phyloP scores from a whole-genome alignment of 2,888 invertebrate species.

The Harmothoe impar region DNA sequence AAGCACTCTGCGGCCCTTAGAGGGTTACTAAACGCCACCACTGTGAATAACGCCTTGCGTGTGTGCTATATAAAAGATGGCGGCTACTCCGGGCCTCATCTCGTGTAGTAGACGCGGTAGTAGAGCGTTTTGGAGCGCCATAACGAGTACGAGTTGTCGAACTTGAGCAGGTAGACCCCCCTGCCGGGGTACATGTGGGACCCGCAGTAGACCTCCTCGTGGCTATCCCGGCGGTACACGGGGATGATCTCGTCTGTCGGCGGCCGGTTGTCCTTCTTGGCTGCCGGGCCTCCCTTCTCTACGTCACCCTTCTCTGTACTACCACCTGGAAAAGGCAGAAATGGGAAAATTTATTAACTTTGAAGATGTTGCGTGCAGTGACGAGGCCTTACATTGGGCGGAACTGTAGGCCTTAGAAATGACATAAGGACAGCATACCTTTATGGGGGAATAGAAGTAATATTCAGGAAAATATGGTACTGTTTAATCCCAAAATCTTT shows the following conservation, averaged over 20 bases:
- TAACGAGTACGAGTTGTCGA: constrained; percentile 99
- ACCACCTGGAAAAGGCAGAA: constrained; percentile 32
- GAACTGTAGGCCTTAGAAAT: too few relatives aligned
- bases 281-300: constrained; percentile 85
- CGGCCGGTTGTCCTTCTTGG: constrained; percentile 80
- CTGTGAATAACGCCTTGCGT: too few relatives aligned
- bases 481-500: too few relatives aligned
- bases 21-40: too few relatives aligned
- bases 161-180: constrained; percentile 98
- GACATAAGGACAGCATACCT: too few relatives aligned
- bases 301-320: constrained; percentile 85
- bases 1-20: too few relatives aligned
- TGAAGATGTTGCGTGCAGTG: too few relatives aligned
- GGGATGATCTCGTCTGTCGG: constrained; percentile 94
- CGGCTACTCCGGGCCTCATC: constrained; percentile 61
- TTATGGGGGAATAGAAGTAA: too few relatives aligned
- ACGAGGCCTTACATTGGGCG: too few relatives aligned
- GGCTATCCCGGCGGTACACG: constrained; percentile 97
- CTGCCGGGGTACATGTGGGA: constrained; percentile 98
- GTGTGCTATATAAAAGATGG: too few relatives aligned
- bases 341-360: background rate
- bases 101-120: constrained; percentile 97
- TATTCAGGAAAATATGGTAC: too few relatives aligned
- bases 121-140: constrained; percentile 99
- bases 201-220: constrained; percentile 98